Base-by-base conservation (phyloP, 1,140 invertebrate species). In the Microvelia longipes region DNA sequence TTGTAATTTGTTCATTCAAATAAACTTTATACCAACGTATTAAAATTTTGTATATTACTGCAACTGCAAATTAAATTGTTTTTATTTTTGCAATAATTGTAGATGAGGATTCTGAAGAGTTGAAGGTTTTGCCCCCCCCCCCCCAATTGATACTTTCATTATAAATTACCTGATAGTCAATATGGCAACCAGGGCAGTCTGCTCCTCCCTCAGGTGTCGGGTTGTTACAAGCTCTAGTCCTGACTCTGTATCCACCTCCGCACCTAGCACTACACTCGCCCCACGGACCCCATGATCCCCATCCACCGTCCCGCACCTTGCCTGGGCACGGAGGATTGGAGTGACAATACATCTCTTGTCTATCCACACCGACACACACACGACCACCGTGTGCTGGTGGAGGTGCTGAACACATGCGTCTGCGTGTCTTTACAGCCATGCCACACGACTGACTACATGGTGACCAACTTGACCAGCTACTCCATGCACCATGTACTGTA, bases 401-500 rank as follows among this genome's bases (percentile, higher is more conserved):
- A 0, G 93, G 94, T 76, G 92, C 92, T 0, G 88, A 85, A 74
- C 93, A 96, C 0, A 86, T 85, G 0, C 94, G 81, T 2, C 86
- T 80, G 0, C 90, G 82, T 0, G 89, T 90, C 78, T 93, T 93
- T 5, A 91, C 86, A 0, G 92, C 92, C 15, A 88, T 83, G 24
- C 90, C 89, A 68, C 87, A 90, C 24, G 85, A 87, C 35, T 87
- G 83, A 69, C 90, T 88, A 76, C 93, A 96, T 13, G 87, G 86
- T 1, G 91, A 94, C 90, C 91, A 96, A 0, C 85, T 82, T 0
- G 90, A 91, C 93, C 93, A 96, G 1, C 84, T 79, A 0, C 90
- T 91, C 93, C 93, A 96, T 1, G 87, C 88, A 11, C 93, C 93
- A 77, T 95, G 88, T 61, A 89, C 85, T 0, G 90, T 91, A 76